These are phyloP conservation scores for Bagarius yarrelli DNA, from an alignment of 2,113 vertebrate species.

Conservation along the genomic window DNA sequence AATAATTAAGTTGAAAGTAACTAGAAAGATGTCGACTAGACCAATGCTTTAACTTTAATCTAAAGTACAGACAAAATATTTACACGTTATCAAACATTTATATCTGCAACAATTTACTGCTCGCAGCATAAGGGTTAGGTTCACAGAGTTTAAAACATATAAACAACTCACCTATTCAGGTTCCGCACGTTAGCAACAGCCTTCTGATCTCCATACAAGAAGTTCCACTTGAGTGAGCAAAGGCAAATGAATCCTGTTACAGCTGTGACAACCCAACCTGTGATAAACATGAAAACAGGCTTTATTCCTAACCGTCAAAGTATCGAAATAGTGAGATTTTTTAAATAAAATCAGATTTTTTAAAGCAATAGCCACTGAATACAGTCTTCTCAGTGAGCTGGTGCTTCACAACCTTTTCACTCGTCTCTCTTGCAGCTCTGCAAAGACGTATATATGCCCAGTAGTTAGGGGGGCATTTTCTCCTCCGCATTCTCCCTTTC, in stretches of 20 bases:
- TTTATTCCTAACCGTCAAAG: neutral
- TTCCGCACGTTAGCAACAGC: neutral
- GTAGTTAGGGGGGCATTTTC: constrained; percentile 38
- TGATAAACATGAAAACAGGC: neutral
- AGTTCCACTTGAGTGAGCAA: neutral
- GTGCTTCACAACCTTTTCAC: constrained; percentile 15
- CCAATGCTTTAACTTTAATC: neutral
- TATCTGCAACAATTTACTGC: neutral
- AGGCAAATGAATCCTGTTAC: neutral
- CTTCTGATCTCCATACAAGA: neutral
- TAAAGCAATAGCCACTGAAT: constrained; percentile 18
- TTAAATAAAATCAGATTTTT: neutral
- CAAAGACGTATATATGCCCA: constrained; percentile 47
- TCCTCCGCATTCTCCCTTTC: constrained; percentile 37
- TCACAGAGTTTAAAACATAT: neutral
- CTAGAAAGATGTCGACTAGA: neutral
- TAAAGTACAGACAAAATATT: neutral
- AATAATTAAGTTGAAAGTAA: neutral
- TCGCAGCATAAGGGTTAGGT: neutral
- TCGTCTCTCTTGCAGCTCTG: constrained; percentile 14
- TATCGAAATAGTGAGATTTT: neutral
- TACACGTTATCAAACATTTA: neutral
- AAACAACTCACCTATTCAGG: constrained; percentile 26
- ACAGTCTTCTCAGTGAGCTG: neutral
- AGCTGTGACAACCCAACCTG: neutral